phyloP scores from a whole-genome alignment of 2,113 vertebrate genomes.

The Erinaceus europaeus region DNA sequence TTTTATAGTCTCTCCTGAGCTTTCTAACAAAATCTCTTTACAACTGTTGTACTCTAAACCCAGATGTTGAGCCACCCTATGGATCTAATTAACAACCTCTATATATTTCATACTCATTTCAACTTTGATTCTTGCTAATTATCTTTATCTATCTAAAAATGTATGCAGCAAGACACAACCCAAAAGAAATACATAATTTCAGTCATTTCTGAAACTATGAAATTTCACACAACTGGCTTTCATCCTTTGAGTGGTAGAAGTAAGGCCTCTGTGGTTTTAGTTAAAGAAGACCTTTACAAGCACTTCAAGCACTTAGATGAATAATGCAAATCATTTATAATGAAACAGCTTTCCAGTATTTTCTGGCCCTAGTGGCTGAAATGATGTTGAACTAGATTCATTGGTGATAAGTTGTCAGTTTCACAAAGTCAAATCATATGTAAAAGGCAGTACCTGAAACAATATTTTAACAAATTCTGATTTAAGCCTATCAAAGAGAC shows the following conservation, averaged over 20 bases:
- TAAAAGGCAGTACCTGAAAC: not conserved
- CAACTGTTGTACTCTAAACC: not conserved
- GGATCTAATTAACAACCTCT: not conserved
- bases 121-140: slow-evolving; percentile 33
- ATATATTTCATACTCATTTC: not conserved
- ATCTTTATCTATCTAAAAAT: not conserved
- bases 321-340: slow-evolving; percentile 23
- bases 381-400: not conserved
- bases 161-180: not conserved
- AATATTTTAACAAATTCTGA: not conserved
- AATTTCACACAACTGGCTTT: not conserved
- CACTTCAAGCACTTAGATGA: not conserved
- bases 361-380: not conserved
- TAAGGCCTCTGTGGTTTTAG: not conserved
- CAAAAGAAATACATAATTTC: not conserved
- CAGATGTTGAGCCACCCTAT: not conserved
- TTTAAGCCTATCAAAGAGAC: not conserved
- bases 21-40: not conserved
- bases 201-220: not conserved
- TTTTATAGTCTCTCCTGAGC: not conserved
- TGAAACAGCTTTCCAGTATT: not conserved
- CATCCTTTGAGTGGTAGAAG: slow-evolving; percentile 10
- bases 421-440: not conserved
- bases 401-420: not conserved
- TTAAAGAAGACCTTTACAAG: not conserved